phyloP scores from a whole-genome alignment of 2,113 vertebrate genomes.

The Dissostichus mawsoni region DNA sequence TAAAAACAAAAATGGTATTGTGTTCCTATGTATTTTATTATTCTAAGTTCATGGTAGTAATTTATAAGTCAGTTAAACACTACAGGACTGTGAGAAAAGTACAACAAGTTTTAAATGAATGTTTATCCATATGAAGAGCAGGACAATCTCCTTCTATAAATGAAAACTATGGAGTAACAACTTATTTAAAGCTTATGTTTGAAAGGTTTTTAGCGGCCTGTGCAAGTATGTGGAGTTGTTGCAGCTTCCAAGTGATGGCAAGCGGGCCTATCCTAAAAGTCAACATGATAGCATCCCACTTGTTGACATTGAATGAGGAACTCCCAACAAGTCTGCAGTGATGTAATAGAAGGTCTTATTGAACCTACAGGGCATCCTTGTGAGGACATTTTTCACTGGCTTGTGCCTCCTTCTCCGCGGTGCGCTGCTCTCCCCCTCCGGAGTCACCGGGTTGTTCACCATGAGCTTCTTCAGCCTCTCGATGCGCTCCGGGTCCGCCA shows the following conservation, averaged over 20 bases:
- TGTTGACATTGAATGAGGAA: too few relatives aligned
- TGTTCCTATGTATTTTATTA: too few relatives aligned
- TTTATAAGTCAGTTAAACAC: neutral
- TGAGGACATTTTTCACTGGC: slow-evolving; percentile 91
- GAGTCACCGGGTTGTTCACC: slow-evolving; percentile 81
- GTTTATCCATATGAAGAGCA: neutral
- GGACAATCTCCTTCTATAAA: neutral
- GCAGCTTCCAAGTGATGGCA: neutral
- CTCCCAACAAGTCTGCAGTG: neutral
- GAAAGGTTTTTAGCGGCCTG: neutral
- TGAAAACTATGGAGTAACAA: too few relatives aligned
- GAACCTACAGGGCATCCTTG: slow-evolving; percentile 91
- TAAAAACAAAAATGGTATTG: too few relatives aligned
- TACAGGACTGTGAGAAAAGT: neutral
- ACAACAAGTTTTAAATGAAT: too few relatives aligned
- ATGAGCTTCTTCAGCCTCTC: slow-evolving; percentile 90
- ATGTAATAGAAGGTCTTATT: neutral
- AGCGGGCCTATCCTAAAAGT: neutral
- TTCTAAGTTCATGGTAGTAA: too few relatives aligned
- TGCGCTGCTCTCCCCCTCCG: slow-evolving; percentile 68
- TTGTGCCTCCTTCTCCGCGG: slow-evolving; percentile 70
- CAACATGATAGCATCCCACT: neutral
- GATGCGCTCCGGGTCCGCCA: slow-evolving; percentile 86
- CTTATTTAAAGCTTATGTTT: neutral
- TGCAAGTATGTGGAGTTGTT: neutral